Conservation (phyloP, 2,113 vertebrate species). For the Triplophysa siluroides region DNA sequence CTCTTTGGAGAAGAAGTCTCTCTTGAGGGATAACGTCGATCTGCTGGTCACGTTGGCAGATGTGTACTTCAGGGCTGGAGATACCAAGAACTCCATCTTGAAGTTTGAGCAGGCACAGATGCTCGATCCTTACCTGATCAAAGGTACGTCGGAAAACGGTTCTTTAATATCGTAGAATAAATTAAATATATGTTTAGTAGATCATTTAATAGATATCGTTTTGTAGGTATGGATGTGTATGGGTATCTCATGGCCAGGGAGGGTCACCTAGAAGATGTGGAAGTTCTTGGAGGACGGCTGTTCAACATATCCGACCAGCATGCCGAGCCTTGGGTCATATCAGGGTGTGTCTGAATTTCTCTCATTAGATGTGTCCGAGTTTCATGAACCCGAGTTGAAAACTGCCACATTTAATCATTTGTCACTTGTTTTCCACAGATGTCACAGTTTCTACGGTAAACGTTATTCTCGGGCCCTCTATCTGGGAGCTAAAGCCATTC, state of each 20-base stretch:
- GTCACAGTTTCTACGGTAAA: constrained; percentile 98
- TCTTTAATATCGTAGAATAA: too few species aligned
- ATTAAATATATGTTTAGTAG: neutral
- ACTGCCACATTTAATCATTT: neutral
- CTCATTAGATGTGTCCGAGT: constrained; percentile 68
- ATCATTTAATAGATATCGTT: neutral
- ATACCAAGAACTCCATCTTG: constrained; percentile 94
- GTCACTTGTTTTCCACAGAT: constrained; percentile 70
- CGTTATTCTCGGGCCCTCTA: constrained; percentile 95
- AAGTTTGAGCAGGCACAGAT: constrained; percentile 99
- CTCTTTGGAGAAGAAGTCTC: constrained; percentile 95
- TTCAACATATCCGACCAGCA: constrained; percentile 99
- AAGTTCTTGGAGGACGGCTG: constrained; percentile 92
- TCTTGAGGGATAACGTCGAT: constrained; percentile 94
- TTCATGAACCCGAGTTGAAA: neutral
- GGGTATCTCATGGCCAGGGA: constrained; percentile 95
- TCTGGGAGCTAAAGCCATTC: constrained; percentile 96
- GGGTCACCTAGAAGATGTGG: constrained; percentile 95
- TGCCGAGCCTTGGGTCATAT: constrained; percentile 97
- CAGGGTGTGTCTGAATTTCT: constrained; percentile 87
- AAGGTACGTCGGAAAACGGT: constrained; percentile 73
- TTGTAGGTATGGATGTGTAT: constrained; percentile 96
- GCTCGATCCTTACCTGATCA: constrained; percentile 96
- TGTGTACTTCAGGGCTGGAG: constrained; percentile 94
- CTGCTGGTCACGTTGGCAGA: constrained; percentile 94